A percentile compares a stretch with the other conserved stretches of the same genome.
These are phyloP conservation scores for Spicauda simplicius DNA, from an alignment of 2,888 invertebrate genomes.

Conservation along the genomic window DNA sequence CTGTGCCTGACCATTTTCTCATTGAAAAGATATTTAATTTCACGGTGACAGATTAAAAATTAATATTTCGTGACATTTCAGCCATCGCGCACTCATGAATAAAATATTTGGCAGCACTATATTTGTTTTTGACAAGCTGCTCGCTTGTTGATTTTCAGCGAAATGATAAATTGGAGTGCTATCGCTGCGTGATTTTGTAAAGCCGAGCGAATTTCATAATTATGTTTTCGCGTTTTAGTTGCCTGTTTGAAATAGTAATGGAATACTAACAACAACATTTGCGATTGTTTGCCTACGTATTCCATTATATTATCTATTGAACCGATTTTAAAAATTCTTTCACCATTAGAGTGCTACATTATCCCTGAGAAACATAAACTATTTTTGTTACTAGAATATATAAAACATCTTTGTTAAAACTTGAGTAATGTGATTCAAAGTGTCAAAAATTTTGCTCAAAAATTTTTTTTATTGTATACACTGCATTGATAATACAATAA, in stretches of 20 bases:
- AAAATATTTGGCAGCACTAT: constrained; percentile 16
- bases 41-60: constrained; percentile 13
- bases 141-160: constrained; percentile 19
- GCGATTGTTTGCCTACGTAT: background rate
- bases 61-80: constrained; percentile 17
- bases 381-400: too few species aligned
- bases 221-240: constrained; percentile 2
- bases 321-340: too few species aligned
- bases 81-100: constrained; percentile 3
- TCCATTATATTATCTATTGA: background rate
- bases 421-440: too few species aligned
- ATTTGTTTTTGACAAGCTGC: constrained; percentile 9
- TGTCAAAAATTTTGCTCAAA: too few species aligned
- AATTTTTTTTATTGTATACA: too few species aligned
- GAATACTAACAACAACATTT: constrained; percentile 6
- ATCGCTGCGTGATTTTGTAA: constrained; percentile 12
- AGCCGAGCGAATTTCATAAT: background rate
- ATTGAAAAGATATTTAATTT: constrained; percentile 10
- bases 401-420: too few species aligned
- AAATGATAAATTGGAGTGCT: constrained; percentile 15
- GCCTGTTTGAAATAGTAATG: constrained; percentile 12
- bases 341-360: too few species aligned
- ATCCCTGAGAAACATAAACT: too few species aligned
- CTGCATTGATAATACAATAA: too few species aligned
- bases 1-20: background rate